Evolutionary conservation across 2,113 vertebrate species (phyloP), one percentile per base, ranked within the genome.

Genomic region (Beaufortia kweichowensis): DNA sequence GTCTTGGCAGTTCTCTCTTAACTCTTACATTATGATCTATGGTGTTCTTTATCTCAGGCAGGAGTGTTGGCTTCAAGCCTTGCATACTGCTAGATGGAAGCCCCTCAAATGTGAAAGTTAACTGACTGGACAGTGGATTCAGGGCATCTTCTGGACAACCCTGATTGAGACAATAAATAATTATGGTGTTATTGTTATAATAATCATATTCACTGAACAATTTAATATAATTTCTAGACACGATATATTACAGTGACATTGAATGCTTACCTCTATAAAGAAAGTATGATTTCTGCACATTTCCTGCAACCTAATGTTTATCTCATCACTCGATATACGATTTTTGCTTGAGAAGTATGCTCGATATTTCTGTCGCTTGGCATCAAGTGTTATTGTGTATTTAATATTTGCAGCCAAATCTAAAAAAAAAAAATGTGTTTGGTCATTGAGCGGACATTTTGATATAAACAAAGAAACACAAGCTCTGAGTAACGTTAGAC

Each of bases 81-180:
- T 11, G 3, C 0, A 17, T 14, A 6, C 0, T 14, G 7, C 0
- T 0, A 8, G 70, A 82, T 1, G 84, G 84, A 0, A 85, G 31
- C 31, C 89, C 88, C 0, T 87, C 74, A 85, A 91, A 91, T 15
- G 33, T 78, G 74, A 88, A 91, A 9, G 2, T 69, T 31, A 93
- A 71, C 68, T 90, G 86, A 74, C 90, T 93, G 19, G 4, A 9
- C 60, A 93, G 66, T 9, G 57, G 50, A 76, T 86, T 90, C 17
- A 91, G 76, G 67, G 83, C 75, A 82, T 92, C 91, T 10, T 92
- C 90, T 23, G 90, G 84, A 65, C 91, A 93, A 7, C 85, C 35
- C 91, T 92, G 63, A 5, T 39, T 23, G 6, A 43, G 14, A 72
- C 11, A 17, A 33, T 1, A 64, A 63, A 29, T 19, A 31, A 24